Conservation (phyloP, 2,113 vertebrate genomes). For the Thermophis baileyi region DNA sequence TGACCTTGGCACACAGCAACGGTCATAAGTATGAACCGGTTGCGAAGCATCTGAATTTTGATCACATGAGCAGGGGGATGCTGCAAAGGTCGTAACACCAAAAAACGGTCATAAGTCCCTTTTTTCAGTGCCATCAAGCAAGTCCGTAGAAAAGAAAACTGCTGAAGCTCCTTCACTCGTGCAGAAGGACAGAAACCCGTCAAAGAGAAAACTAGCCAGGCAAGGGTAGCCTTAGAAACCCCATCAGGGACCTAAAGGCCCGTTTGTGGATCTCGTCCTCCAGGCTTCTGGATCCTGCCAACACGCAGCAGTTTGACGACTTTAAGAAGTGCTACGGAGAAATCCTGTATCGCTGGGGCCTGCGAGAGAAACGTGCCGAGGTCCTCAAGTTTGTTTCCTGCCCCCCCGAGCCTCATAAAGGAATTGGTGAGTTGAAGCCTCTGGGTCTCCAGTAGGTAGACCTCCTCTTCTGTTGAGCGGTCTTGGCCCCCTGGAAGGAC, state of each 20-base stretch:
- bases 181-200: background rate
- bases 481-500: background rate
- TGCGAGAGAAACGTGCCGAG: slow-evolving; percentile 90
- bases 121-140: background rate
- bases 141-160: background rate
- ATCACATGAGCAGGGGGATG: background rate
- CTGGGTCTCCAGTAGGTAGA: background rate
- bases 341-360: slow-evolving; percentile 94
- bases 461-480: accelerated
- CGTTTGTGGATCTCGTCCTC: background rate
- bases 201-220: too few relatives aligned
- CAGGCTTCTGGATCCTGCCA: slow-evolving; percentile 90
- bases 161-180: background rate
- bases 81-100: background rate
- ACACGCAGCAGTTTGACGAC: slow-evolving; percentile 92
- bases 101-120: background rate
- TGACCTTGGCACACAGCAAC: too few relatives aligned
- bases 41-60: background rate
- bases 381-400: slow-evolving; percentile 95
- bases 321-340: slow-evolving; percentile 98
- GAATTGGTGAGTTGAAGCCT: slow-evolving; percentile 78
- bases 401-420: slow-evolving; percentile 93
- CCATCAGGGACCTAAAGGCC: background rate
- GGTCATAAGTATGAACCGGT: too few relatives aligned
- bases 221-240: background rate